These are phyloP conservation scores for Beroe ovata DNA, from an alignment of 37 sponge, comb jelly and placozoan species.

Conservation along the genomic window DNA sequence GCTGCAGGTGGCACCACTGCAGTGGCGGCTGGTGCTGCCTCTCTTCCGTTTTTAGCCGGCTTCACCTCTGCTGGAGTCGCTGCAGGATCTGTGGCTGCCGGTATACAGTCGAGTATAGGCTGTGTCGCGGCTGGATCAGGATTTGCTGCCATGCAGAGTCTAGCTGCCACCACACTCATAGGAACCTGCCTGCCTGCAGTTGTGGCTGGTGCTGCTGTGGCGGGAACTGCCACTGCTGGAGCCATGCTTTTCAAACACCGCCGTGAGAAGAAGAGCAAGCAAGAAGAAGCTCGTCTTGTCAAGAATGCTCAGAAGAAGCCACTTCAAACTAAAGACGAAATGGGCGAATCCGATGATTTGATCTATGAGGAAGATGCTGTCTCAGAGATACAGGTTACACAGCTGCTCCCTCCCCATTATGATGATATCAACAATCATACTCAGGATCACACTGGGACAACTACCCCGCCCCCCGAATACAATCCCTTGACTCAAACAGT, in stretches of 20 bases:
- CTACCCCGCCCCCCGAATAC: neutral
- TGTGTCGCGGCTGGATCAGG: slow-evolving; percentile 21
- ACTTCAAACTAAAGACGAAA: neutral
- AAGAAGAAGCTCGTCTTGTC: neutral
- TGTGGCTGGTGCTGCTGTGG: slow-evolving; percentile 31
- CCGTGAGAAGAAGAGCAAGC: neutral
- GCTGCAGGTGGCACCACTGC: slow-evolving; percentile 40
- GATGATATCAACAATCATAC: neutral
- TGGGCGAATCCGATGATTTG: neutral
- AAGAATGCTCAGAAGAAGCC: neutral
- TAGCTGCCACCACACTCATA: slow-evolving; percentile 27
- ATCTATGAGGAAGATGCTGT: neutral
- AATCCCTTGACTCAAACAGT: no score
- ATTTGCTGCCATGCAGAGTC: slow-evolving; percentile 6
- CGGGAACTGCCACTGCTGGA: neutral
- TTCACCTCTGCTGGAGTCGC: slow-evolving; percentile 33
- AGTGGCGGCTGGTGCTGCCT: slow-evolving; percentile 30
- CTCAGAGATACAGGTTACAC: neutral
- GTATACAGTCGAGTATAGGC: slow-evolving; percentile 8
- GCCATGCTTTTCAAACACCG: neutral
- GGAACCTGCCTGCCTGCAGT: neutral
- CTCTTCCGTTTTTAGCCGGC: neutral
- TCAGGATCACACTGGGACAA: neutral
- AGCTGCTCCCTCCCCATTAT: neutral
- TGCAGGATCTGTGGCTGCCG: slow-evolving; percentile 19